Conservation (phyloP, 2,888 invertebrate genomes). For the Caenorhabditis angaria region DNA sequence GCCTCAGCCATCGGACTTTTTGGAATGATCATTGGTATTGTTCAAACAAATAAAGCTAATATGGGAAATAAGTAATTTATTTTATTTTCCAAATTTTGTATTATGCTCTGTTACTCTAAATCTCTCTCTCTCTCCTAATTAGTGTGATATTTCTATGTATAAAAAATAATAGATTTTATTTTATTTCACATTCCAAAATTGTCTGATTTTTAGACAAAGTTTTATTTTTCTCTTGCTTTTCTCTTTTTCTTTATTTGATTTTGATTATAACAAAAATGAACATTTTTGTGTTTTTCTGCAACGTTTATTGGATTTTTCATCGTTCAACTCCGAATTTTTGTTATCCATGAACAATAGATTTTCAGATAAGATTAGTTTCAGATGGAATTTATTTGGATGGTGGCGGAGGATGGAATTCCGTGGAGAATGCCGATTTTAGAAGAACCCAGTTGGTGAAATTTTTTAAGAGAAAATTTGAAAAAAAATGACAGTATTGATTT, state of each 20-base stretch:
- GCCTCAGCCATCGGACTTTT: constrained; percentile 98
- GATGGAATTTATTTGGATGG: constrained; percentile 35
- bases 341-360: neutral
- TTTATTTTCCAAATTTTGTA: constrained; percentile 22
- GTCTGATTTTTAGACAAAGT: constrained; percentile 7
- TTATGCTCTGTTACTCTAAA: constrained; percentile 30
- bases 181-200: constrained; percentile 15
- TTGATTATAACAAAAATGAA: neutral
- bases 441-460: constrained; percentile 27
- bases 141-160: neutral
- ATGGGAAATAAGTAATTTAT: constrained; percentile 53
- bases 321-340: neutral
- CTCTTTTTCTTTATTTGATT: neutral
- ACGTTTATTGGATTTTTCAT: neutral
- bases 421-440: constrained; percentile 21
- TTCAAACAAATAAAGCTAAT: constrained; percentile 64
- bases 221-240: neutral
- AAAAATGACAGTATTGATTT: neutral
- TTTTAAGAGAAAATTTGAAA: neutral
- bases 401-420: constrained; percentile 34
- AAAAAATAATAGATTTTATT: constrained; percentile 23
- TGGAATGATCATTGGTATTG: constrained; percentile 94
- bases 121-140: constrained; percentile 15
- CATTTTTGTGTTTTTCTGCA: neutral
- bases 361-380: neutral